These are phyloP conservation scores for Myotis myotis DNA, from an alignment of 2,797 vertebrate genomes.

Conservation along the genomic window DNA sequence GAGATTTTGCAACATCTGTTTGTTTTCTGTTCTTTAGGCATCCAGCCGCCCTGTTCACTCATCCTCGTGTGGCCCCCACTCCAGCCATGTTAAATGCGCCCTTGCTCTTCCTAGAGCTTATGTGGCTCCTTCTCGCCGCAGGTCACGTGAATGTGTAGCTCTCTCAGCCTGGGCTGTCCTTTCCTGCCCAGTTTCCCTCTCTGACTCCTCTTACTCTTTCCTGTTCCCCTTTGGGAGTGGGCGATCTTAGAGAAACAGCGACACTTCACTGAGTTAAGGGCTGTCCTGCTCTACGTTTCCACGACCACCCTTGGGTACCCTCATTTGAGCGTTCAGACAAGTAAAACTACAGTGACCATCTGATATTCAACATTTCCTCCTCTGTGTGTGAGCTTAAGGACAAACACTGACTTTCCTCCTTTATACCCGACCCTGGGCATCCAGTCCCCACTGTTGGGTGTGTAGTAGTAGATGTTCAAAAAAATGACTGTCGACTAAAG, in stretches of 20 bases:
- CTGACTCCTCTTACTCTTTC: not conserved
- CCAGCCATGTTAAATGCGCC: not conserved
- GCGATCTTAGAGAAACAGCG: not conserved
- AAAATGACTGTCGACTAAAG: not conserved
- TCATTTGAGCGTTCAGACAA: not conserved
- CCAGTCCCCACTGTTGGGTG: not conserved
- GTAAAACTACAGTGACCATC: too few species aligned
- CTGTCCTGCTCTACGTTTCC: not conserved
- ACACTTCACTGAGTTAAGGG: not conserved
- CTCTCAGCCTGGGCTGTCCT: not conserved
- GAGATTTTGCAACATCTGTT: conserved; percentile 23
- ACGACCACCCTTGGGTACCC: too few species aligned
- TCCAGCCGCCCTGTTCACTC: not conserved
- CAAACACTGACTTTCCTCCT: not conserved
- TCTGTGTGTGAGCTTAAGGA: not conserved
- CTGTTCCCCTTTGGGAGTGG: not conserved
- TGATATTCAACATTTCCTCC: not conserved
- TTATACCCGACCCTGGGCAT: not conserved
- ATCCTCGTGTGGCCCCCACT: not conserved
- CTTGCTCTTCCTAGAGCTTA: not conserved
- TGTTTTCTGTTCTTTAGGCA: not conserved
- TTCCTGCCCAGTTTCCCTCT: not conserved
- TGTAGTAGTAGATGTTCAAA: not conserved
- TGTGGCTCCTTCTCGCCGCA: not conserved
- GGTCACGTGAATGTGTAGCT: not conserved